Conservation (phyloP, 1,140 invertebrate genomes). For the Drosophila nebulosa region DNA sequence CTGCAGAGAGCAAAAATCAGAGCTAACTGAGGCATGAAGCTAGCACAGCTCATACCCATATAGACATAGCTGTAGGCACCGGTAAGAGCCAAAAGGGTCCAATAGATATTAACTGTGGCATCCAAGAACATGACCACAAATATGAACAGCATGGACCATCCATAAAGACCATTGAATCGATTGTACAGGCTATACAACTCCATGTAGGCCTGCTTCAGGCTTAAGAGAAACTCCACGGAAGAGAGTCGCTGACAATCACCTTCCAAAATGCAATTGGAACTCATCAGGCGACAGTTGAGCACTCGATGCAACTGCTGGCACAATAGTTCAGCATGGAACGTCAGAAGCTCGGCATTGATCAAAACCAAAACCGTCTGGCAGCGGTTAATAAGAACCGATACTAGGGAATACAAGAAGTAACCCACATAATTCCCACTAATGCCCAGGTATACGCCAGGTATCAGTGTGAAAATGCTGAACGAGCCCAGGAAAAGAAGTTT, state of each 20-base stretch:
- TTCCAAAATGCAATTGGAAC: constrained; percentile 25
- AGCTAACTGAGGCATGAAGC: constrained; percentile 25
- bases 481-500: constrained; percentile 35
- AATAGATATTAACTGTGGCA: constrained; percentile 58
- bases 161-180: constrained; percentile 46
- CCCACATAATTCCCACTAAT: constrained; percentile 3
- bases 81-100: constrained; percentile 40
- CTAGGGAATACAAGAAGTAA: constrained; percentile 55
- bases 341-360: constrained; percentile 48
- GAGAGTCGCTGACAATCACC: constrained; percentile 37
- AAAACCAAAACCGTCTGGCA: constrained; percentile 52
- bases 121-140: constrained; percentile 64
- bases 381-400: constrained; percentile 29
- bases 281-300: constrained; percentile 22
- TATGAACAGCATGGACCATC: constrained; percentile 53
- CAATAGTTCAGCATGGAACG: constrained; percentile 36
- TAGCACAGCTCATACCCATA: constrained; percentile 24
- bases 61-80: constrained; percentile 31
- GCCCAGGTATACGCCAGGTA: constrained; percentile 13
- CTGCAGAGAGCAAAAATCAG: constrained; percentile 44
- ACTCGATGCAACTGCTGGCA: constrained; percentile 27
- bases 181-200: constrained; percentile 41
- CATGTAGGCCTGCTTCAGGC: constrained; percentile 53
- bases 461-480: constrained; percentile 5
- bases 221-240: constrained; percentile 54